A percentile compares a stretch with the other conserved stretches of the same genome.
Evolutionary conservation across 2,888 invertebrate genomes (phyloP).

Genomic region (Ditylenchus weischeri): DNA sequence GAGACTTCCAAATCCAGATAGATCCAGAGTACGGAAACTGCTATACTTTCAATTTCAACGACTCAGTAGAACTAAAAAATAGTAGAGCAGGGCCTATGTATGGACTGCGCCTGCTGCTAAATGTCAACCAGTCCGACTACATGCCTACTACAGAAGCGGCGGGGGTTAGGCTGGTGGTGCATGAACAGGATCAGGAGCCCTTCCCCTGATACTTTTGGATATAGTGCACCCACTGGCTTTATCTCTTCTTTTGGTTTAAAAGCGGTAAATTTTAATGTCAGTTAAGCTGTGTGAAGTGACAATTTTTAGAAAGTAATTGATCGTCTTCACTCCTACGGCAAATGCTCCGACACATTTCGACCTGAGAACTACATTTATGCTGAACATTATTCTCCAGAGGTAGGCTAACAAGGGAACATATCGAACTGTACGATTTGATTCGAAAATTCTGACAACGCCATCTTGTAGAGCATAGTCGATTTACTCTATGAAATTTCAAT

Average conservation of each 20-base stretch:
- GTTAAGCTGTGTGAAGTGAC: neutral
- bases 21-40: constrained; percentile 59
- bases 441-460: no score
- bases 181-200: constrained; percentile 53
- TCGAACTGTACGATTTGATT: no score
- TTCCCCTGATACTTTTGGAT: constrained; percentile 56
- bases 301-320: constrained; percentile 54
- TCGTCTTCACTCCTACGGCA: constrained; percentile 54
- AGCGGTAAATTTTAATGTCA: constrained; percentile 40
- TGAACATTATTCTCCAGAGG: constrained; percentile 58
- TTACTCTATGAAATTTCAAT: no score
- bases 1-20: constrained; percentile 58
- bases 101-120: constrained; percentile 54
- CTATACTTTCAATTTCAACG: constrained; percentile 59
- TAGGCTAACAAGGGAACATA: no score
- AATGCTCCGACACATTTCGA: constrained; percentile 55
- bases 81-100: constrained; percentile 45
- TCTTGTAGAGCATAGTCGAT: no score
- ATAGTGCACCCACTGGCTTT: constrained; percentile 57
- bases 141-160: constrained; percentile 59
- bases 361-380: constrained; percentile 57
- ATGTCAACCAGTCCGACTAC: constrained; percentile 59
- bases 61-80: constrained; percentile 52
- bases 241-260: constrained; percentile 59
- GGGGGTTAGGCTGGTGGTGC: constrained; percentile 45